Percentiles rank a stretch among this genome's conserved stretches.
Conservation (phyloP, 2,888 invertebrate genomes). For the Neoitamus cyanurus region DNA sequence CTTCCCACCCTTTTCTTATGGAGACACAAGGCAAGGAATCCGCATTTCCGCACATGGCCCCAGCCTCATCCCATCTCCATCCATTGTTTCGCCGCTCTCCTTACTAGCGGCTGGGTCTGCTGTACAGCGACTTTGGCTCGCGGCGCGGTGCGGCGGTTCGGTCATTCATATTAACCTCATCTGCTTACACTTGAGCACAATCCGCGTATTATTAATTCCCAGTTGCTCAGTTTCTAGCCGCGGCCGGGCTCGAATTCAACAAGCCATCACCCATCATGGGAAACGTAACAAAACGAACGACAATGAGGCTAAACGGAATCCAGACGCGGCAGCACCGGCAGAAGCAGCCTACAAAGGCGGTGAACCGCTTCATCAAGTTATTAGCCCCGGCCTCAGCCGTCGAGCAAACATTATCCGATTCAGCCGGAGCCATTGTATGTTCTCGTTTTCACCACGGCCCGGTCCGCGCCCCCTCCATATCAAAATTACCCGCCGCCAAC, state of each 20-base stretch:
- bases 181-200: constrained; percentile 35
- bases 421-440: constrained; percentile 29
- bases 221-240: constrained; percentile 8
- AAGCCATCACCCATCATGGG: constrained; percentile 23
- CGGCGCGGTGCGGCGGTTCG: background rate
- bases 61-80: background rate
- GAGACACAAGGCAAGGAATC: background rate
- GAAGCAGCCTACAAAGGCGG: constrained; percentile 40
- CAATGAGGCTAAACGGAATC: constrained; percentile 39
- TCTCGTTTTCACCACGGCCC: constrained; percentile 24
- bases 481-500: background rate
- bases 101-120: background rate
- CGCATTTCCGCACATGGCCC: background rate
- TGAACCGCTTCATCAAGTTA: constrained; percentile 39
- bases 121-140: background rate
- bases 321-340: constrained; percentile 36
- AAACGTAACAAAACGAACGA: constrained; percentile 41
- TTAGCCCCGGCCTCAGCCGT: constrained; percentile 31
- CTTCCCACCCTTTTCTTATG: constrained; percentile 15
- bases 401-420: constrained; percentile 36
- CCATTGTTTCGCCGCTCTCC: constrained; percentile 26
- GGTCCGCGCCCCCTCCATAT: background rate
- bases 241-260: background rate
- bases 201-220: constrained; percentile 18
- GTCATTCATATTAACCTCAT: constrained; percentile 43